phyloP scores from a whole-genome alignment of 2,113 vertebrate genomes.

The Seriola quinqueradiata region DNA sequence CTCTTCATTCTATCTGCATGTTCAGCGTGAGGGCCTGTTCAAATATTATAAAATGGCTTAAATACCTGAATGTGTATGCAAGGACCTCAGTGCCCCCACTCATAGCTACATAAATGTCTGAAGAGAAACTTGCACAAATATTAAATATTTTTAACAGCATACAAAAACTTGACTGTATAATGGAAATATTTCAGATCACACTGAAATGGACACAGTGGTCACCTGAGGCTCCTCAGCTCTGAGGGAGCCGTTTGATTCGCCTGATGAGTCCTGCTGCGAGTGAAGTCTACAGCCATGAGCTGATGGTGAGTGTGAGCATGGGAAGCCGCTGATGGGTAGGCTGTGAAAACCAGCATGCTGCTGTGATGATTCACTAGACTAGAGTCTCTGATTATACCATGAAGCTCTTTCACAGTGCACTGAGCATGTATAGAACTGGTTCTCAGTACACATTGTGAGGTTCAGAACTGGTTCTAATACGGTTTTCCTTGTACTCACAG shows the following conservation, averaged over 20 bases:
- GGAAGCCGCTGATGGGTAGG: rapidly evolving
- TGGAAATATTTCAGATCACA: background rate
- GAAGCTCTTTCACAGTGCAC: constrained; percentile 78
- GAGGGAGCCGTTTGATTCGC: background rate
- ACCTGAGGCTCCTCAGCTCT: background rate
- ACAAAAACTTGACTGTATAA: background rate
- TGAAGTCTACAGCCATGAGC: background rate
- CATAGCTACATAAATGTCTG: no score
- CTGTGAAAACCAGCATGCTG: background rate
- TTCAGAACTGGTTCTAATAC: background rate
- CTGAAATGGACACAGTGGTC: background rate
- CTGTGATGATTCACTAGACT: constrained; percentile 75
- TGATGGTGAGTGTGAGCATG: constrained; percentile 19
- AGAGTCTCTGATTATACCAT: constrained; percentile 76
- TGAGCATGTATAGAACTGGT: constrained; percentile 22
- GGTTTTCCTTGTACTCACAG: background rate
- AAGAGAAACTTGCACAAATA: no score
- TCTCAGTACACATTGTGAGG: rapidly evolving
- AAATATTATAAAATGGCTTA: no score
- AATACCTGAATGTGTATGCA: no score
- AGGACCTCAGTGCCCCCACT: no score
- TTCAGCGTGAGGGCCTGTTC: no score
- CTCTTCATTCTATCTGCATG: no score
- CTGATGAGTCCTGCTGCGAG: background rate
- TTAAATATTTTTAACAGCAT: background rate